Evolutionary conservation across 2,797 vertebrate genomes (phyloP).

Genomic region (Chaunax sp.): DNA sequence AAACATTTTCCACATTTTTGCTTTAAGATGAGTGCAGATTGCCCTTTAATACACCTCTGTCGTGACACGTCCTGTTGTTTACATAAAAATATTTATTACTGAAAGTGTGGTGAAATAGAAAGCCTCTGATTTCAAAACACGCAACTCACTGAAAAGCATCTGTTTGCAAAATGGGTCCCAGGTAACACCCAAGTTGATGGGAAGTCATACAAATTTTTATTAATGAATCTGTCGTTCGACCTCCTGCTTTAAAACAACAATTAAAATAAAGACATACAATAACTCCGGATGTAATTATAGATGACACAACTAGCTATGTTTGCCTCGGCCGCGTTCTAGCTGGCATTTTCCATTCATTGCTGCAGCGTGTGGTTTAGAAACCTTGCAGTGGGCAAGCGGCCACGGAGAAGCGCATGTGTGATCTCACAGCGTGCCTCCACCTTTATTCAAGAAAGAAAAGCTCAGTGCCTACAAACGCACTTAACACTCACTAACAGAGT

Average conservation of each 20-base stretch:
- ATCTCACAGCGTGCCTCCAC: slow-evolving; percentile 15
- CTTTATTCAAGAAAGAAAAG: slow-evolving; percentile 61
- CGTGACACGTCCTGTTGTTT: background rate
- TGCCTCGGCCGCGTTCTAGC: slow-evolving; percentile 36
- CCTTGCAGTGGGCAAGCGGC: slow-evolving; percentile 26
- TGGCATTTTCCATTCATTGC: slow-evolving; percentile 45
- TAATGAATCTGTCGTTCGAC: slow-evolving; percentile 23
- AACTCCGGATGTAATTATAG: slow-evolving; percentile 31
- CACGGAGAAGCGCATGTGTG: slow-evolving; percentile 23
- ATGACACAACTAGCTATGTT: slow-evolving; percentile 41
- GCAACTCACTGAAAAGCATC: background rate
- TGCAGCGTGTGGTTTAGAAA: slow-evolving; percentile 45
- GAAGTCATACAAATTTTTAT: slow-evolving; percentile 29
- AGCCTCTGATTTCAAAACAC: slow-evolving; percentile 5
- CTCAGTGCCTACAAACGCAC: slow-evolving; percentile 40
- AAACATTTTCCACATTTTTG: background rate
- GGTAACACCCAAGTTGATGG: background rate
- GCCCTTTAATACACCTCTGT: background rate
- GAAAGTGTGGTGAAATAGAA: background rate
- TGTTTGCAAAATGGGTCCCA: slow-evolving; percentile 1
- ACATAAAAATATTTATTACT: background rate
- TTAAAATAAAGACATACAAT: too few species aligned
- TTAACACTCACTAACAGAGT: slow-evolving; percentile 41
- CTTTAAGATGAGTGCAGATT: background rate
- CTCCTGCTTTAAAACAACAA: slow-evolving; percentile 23